Percentiles rank a stretch among this genome's conserved stretches.
These are phyloP conservation scores for Grammomys surdaster DNA, from an alignment of 2,113 vertebrate species.

Conservation along the genomic window DNA sequence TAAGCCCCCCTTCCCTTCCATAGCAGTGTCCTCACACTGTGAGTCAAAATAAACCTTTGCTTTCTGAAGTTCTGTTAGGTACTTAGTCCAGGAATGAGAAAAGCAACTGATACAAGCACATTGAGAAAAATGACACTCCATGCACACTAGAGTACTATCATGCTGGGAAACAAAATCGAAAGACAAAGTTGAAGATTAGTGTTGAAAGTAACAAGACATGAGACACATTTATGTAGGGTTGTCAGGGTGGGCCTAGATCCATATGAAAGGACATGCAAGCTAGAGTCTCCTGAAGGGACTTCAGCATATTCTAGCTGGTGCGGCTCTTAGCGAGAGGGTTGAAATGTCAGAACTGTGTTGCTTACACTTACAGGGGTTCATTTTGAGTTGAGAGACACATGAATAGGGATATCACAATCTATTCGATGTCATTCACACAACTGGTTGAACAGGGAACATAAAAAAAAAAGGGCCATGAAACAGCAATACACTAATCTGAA, in stretches of 20 bases:
- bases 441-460: accelerated
- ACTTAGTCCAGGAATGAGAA: neutral
- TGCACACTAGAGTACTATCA: neutral
- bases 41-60: neutral
- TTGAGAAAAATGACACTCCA: accelerated
- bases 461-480: accelerated
- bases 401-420: neutral
- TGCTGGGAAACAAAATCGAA: neutral
- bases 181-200: neutral
- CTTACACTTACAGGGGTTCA: neutral
- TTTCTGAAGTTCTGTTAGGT: neutral
- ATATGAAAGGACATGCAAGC: too few relatives aligned
- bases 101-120: neutral
- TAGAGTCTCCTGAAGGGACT: too few relatives aligned
- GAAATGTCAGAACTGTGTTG: accelerated
- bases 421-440: neutral
- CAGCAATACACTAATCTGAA: neutral
- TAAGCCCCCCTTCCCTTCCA: neutral
- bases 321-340: neutral
- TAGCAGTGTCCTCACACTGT: neutral
- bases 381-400: neutral
- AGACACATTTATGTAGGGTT: neutral
- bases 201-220: accelerated
- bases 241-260: accelerated
- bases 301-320: neutral